phyloP scores from a whole-genome alignment of 2,113 vertebrate species.

The Eclectus roratus region DNA sequence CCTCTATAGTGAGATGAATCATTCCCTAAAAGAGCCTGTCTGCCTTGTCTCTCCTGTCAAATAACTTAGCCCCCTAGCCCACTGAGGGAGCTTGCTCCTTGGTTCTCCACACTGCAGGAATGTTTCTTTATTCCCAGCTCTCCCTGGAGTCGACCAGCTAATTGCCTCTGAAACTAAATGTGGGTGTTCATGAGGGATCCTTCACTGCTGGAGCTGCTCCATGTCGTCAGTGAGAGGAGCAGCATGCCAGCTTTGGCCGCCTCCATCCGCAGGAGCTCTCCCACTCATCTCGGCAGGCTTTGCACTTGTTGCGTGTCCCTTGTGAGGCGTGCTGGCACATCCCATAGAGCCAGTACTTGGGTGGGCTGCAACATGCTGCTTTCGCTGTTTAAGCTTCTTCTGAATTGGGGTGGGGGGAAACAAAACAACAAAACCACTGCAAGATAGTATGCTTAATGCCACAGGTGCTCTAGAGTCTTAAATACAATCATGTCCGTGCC shows the following conservation, averaged over 20 bases:
- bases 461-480: not conserved
- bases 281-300: not conserved
- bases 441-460: not conserved
- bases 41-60: not conserved
- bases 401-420: not conserved
- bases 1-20: not conserved
- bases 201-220: not conserved
- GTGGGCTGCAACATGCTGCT: not conserved
- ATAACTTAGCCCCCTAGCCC: not conserved
- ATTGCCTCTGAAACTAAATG: not conserved
- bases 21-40: not conserved
- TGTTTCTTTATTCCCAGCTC: not conserved
- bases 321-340: rapidly evolving
- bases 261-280: not conserved
- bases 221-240: not conserved
- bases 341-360: not conserved
- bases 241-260: not conserved
- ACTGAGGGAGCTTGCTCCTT: not conserved
- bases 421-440: not conserved
- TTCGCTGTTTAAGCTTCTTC: not conserved
- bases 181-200: rapidly evolving
- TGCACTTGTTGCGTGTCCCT: not conserved
- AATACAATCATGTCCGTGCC: not conserved
- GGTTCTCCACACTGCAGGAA: not conserved
- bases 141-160: not conserved